Evolutionary conservation across 2,888 invertebrate species (phyloP), one percentile per base, ranked within the genome.

Genomic region (Adineta ricciae): DNA sequence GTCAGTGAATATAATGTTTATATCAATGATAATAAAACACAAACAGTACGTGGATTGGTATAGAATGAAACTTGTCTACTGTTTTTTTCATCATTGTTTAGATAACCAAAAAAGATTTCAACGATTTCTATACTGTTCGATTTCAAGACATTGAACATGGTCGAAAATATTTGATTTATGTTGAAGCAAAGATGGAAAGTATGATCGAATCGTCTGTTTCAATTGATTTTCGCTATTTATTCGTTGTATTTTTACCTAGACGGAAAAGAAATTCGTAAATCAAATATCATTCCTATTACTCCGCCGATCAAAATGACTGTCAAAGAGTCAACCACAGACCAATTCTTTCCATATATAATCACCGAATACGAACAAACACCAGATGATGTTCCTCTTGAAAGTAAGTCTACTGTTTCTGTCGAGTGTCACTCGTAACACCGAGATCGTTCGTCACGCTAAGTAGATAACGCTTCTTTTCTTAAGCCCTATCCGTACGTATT

Each of bases 1-100:
- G 41, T 78, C 41, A 78, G 24, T 24, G 41, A 78, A 78, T 78
- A 78, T 78, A 14, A n/a, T 78, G n/a, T 78, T 78, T 78, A 78
- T 78, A 41, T 78, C 9, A 41, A 78, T 41, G 32, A 78, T 78
- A 78, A 24, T 38, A 24, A 78, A 38, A 78, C 41, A 4, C 24
- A 1, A 24, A 24, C 24, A 7, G 78, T 78, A 78, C 38, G 9
- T 41, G 1, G 4, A 2, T 78, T 38, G 9, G 24, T 11, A 2
- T 78, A 19, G 0, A 21, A 24, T 36, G 16, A 73, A 9, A 0
- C 24, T 41, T 16, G 32, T 64, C 2, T 50, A 16, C 19, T 24
- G 32, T 1, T 36, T 8, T 41, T 38, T 19, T 41, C 0, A 14
- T 41, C 24, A 16, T 41, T n/a, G n/a, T 32, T 19, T 78, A 78